Base-by-base conservation (phyloP, 2,888 invertebrate genomes). In the Xestobium rufovillosum region DNA sequence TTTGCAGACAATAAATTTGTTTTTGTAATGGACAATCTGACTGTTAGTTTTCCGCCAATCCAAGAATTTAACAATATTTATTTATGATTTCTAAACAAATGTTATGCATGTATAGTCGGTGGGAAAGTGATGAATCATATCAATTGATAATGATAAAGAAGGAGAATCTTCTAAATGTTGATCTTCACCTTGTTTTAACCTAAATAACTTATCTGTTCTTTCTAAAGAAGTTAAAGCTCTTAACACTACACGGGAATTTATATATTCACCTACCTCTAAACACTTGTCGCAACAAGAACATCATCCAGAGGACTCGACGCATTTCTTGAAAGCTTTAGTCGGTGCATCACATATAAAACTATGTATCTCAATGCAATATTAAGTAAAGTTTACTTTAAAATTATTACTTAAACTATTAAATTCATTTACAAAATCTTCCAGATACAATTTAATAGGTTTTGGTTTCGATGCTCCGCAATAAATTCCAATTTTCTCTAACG, bases 301-400 rank as follows among this genome's bases (percentile, higher is more conserved):
- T 6, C 28, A 8, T n/a, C 28, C 28, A n/a, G 28, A 11, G 11
- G 28, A 28, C 10, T 28, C 11, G 6, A 28, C 10, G 11, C 28
- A 28, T 28, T 28, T 28, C 8, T n/a, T 9, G 28, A 28, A 28
- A 9, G 28, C 28, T 28, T 28, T 28, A n/a, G 28, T 11, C 6
- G 28, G 28, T n/a, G 28, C 10, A 28, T 28, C 28, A 11, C 28
- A 28, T n/a, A 28, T 11, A 28, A 28, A 28, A n/a, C n/a, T n/a
- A n/a, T n/a, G n/a, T n/a, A n/a, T n/a, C n/a, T n/a, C n/a, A n/a
- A n/a, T n/a, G n/a, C n/a, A n/a, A n/a, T n/a, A n/a, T n/a, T n/a
- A n/a, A n/a, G n/a, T n/a, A n/a, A n/a, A n/a, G n/a, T n/a, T n/a
- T n/a, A n/a, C n/a, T n/a, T n/a, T n/a, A n/a, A n/a, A n/a, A n/a